Base-by-base conservation (phyloP, 2,888 invertebrate species). In the Leistus spinibarbis region DNA sequence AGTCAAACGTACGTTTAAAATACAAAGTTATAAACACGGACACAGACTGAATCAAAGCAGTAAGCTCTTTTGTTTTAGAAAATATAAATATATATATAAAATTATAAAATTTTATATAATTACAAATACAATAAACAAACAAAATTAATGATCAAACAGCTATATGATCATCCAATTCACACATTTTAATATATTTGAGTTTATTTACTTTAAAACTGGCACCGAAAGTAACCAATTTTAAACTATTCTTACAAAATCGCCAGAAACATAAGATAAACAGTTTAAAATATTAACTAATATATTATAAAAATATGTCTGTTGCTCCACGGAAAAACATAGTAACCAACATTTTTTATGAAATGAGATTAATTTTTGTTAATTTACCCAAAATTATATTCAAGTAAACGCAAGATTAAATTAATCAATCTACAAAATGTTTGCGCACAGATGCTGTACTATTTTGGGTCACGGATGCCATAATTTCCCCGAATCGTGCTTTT, bases 31-130 rank as follows among this genome's bases (percentile, higher is more conserved):
- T 40, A 65, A 76, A 76, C 70, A 77, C 74, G 72, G 73, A 77
- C 76, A 69, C 77, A 77, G 76, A 76, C 71, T 77, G 77, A 80
- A 80, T 83, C 82, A 82, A 84, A 83, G 85, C 84, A 82, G 82
- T 80, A 85, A 85, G 84, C 84, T 84, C 79, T 79, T 80, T 76
- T 77, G 71, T 69, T 64, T 65, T 71, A n/a, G n/a, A n/a, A 5
- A 19, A 60, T 10, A 60, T 60, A 17, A 5, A 16, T 20, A 13
- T 60, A 20, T 7, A 60, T 64, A 68, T 77, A 63, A 57, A 76
- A 74, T 65, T 60, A 76, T 65, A 53, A 54, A 69, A 62, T 54
- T 62, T 62, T 54, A 65, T 57, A 70, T 65, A 69, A 74, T 56
- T 54, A 69, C 54, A 64, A 66, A 76, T 53, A 69, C 60, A 70